Base-by-base conservation (phyloP, 2,888 invertebrate species). In the Drosophila seclusa region DNA sequence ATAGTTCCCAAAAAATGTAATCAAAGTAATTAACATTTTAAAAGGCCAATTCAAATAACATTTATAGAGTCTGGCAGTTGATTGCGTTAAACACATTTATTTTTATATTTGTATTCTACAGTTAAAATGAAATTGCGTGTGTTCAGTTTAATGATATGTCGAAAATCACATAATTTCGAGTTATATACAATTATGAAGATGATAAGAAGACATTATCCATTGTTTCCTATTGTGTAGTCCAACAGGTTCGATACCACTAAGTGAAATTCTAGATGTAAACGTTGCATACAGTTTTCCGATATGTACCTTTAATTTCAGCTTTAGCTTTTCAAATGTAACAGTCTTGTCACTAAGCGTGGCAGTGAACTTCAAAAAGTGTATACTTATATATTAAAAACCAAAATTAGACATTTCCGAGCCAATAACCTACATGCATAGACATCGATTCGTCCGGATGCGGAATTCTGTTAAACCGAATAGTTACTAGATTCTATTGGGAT, bases 41-140 rank as follows among this genome's bases (percentile, higher is more conserved):
- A 68, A 52, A 29, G 3, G n/a, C 24, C 58, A 49, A 68, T 49
- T 60, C n/a, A 40, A 48, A 59, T 40, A 54, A 55, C 32, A n/a
- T 42, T 57, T 59, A 69, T 67, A 27, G 42, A 4, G 16, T 8
- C 24, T 24, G 4, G 1, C 0, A 24, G 16, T 45, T 53, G 31
- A 67, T 67, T 58, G 27, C 45, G 18, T 7, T 27, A 31, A 36
- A 8, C 8, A 38, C 18, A 18, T 38, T 18, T 8, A 5, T 38
- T 38, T 38, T 38, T 38, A 7, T 8, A 38, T 38, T 11, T 32
- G 32, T 32, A 11, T 32, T 32, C 0, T 18, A 38, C 38, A 18
- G 18, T 38, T 32, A 32, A 52, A 21, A 13, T 31, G 4, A 13
- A 52, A 29, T 61, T 21, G 13, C 21, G 10, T 24, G 24, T 27